Conservation (phyloP, 2,113 vertebrate genomes). For the Microtus ochrogaster region DNA sequence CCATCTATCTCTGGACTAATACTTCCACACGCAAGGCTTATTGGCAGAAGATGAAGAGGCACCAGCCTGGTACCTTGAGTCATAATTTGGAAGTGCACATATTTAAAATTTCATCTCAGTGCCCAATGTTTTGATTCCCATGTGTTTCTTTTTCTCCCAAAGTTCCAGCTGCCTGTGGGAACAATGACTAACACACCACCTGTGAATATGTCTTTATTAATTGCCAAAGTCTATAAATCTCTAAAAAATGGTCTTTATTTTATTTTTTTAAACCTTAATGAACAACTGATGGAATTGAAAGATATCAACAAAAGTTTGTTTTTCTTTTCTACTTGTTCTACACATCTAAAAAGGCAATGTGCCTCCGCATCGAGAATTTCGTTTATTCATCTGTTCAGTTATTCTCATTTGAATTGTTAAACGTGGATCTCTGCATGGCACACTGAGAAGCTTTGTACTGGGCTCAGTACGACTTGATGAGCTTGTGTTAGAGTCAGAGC, state of each 20-base stretch:
- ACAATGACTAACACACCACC: constrained; percentile 68
- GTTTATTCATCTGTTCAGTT: neutral
- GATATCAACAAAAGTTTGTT: neutral
- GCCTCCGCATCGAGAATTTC: neutral
- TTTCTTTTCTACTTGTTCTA: neutral
- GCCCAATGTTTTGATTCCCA: constrained; percentile 51
- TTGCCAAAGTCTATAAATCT: constrained; percentile 29
- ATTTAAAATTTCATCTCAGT: constrained; percentile 61
- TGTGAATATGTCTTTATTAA: constrained; percentile 60
- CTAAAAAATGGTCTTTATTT: neutral
- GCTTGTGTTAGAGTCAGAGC: neutral
- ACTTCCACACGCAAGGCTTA: constrained; percentile 30
- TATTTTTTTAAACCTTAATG: neutral
- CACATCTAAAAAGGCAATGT: neutral
- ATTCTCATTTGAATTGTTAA: neutral
- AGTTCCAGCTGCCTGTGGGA: constrained; percentile 44
- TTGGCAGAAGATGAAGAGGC: constrained; percentile 62
- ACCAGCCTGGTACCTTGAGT: constrained; percentile 66
- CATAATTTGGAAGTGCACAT: constrained; percentile 64
- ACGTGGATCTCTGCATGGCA: neutral
- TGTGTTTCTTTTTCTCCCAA: constrained; percentile 33
- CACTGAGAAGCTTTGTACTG: neutral
- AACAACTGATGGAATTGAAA: neutral
- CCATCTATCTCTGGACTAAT: constrained; percentile 60
- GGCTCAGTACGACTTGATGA: neutral